A percentile compares a stretch with the other conserved stretches of the same genome.
Evolutionary conservation across 2,888 invertebrate species (phyloP).

Genomic region (Flexamia atlantica): DNA sequence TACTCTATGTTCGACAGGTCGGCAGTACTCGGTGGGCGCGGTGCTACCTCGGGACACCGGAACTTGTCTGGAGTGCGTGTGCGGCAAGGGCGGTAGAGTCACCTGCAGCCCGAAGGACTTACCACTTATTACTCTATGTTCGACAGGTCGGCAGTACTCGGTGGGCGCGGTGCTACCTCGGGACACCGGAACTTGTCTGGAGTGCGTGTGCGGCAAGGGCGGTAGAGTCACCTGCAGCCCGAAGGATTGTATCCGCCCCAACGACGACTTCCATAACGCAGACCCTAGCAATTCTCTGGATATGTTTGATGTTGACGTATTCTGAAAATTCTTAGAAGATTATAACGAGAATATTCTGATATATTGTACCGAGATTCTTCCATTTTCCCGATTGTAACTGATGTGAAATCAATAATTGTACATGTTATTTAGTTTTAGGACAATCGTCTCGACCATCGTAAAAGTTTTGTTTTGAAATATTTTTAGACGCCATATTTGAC

Average conservation of each 20-base stretch:
- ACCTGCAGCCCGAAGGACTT: slow-evolving; percentile 71
- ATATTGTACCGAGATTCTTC: not conserved
- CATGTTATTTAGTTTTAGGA: too few species aligned
- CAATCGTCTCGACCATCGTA: too few species aligned
- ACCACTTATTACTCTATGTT: slow-evolving; percentile 27
- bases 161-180: slow-evolving; percentile 82
- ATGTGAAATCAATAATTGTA: too few species aligned
- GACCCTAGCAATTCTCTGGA: slow-evolving; percentile 70
- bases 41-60: slow-evolving; percentile 83
- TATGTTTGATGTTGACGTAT: slow-evolving; percentile 72
- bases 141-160: slow-evolving; percentile 75
- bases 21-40: slow-evolving; percentile 80
- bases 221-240: slow-evolving; percentile 72
- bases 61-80: slow-evolving; percentile 84
- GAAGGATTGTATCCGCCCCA: slow-evolving; percentile 70
- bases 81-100: slow-evolving; percentile 77
- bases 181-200: slow-evolving; percentile 84
- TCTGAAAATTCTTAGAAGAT: too few species aligned
- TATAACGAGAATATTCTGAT: too few species aligned
- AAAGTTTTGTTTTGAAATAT: too few species aligned
- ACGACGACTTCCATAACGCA: slow-evolving; percentile 69
- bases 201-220: slow-evolving; percentile 82
- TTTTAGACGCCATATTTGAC: too few species aligned
- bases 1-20: slow-evolving; percentile 64
- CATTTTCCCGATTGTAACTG: not conserved